Percentiles rank a stretch among this genome's conserved stretches.
These are phyloP conservation scores for Sigmodon hispidus DNA, from an alignment of 2,113 vertebrate species.

Conservation along the genomic window DNA sequence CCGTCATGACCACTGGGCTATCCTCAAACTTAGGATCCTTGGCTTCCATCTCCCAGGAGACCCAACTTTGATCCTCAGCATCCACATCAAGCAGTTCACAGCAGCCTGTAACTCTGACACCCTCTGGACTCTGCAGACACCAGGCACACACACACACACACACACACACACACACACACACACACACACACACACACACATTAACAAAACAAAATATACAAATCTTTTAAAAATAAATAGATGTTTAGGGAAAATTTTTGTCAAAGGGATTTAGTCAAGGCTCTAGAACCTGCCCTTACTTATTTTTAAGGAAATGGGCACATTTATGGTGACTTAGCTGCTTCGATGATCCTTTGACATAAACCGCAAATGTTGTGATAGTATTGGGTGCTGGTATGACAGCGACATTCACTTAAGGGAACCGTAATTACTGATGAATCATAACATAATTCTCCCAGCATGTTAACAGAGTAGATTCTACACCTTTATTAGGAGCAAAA, in stretches of 20 bases:
- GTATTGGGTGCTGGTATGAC: neutral
- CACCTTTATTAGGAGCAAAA: neutral
- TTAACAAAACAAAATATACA: neutral
- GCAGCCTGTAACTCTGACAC: neutral
- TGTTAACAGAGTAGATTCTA: neutral
- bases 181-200: neutral
- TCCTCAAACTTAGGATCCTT: neutral
- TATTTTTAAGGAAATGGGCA: neutral
- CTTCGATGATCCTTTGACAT: neutral
- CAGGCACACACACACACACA: neutral
- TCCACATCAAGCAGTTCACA: neutral
- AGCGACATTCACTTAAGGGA: neutral
- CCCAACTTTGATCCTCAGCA: neutral
- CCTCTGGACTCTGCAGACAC: neutral
- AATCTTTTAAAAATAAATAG: neutral
- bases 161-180: neutral
- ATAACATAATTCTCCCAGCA: neutral
- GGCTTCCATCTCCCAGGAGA: neutral
- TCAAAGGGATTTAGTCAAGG: neutral
- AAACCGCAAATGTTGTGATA: neutral
- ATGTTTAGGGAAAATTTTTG: neutral
- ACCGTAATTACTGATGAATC: slow-evolving; percentile 12
- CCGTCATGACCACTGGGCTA: neutral
- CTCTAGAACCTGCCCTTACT: neutral
- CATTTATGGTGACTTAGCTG: neutral